A percentile compares a stretch with the other conserved stretches of the same genome.
Evolutionary conservation across 2,113 vertebrate genomes (phyloP).

Genomic region (Spea bombifrons): DNA sequence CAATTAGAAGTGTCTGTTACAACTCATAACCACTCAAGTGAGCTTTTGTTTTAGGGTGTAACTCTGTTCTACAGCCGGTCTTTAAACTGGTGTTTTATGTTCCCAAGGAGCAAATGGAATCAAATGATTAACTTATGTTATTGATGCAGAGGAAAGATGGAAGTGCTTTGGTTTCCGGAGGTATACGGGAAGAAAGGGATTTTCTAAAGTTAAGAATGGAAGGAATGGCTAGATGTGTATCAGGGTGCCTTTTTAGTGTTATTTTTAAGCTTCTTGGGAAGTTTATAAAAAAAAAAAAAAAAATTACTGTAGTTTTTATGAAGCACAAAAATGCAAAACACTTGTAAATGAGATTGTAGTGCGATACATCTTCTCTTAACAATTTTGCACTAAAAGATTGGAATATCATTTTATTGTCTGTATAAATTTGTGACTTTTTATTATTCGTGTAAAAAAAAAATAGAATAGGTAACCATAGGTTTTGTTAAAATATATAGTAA

Average conservation of each 20-base stretch:
- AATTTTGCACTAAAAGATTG: background rate
- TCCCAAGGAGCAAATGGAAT: background rate
- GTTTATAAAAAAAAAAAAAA: background rate
- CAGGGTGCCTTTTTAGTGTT: background rate
- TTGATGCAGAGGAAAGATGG: background rate
- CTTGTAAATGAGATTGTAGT: background rate
- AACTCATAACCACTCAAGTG: background rate
- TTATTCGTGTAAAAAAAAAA: too few species aligned
- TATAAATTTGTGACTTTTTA: too few species aligned
- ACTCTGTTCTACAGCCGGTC: background rate
- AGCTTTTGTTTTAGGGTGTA: background rate
- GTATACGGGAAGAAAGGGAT: too few species aligned
- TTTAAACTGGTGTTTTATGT: background rate
- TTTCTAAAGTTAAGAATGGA: too few species aligned
- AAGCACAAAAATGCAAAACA: slow-evolving; percentile 6
- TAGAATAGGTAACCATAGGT: too few species aligned
- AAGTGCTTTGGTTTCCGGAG: background rate
- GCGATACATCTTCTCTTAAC: background rate
- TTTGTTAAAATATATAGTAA: too few species aligned
- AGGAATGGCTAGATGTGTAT: too few species aligned
- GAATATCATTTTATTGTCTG: background rate
- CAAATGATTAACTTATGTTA: background rate
- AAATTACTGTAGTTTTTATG: slow-evolving; percentile 2
- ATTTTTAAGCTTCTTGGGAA: background rate
- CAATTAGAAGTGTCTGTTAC: background rate